Evolutionary conservation across 2,797 vertebrate genomes (phyloP).

Genomic region (Falco columbarius): DNA sequence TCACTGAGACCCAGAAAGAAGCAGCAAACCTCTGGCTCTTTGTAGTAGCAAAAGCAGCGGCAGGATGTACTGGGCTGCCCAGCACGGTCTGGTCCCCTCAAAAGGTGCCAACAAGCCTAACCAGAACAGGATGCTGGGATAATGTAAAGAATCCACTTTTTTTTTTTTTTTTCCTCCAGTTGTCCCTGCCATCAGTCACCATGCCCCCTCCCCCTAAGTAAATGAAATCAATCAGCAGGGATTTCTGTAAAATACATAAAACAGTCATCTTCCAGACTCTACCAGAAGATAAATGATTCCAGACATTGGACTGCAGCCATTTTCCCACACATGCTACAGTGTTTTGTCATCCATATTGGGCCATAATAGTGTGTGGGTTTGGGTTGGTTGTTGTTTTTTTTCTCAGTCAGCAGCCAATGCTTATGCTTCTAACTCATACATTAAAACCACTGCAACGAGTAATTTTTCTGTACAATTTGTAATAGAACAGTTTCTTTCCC

Average conservation of each 20-base stretch:
- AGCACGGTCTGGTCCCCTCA: background rate
- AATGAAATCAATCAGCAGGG: slow-evolving; percentile 84
- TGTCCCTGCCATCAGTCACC: slow-evolving; percentile 53
- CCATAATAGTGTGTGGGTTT: slow-evolving; percentile 79
- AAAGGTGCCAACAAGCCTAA: slow-evolving; percentile 56
- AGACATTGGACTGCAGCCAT: slow-evolving; percentile 86
- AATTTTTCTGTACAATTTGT: slow-evolving; percentile 1
- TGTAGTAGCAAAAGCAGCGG: background rate
- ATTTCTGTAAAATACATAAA: slow-evolving; percentile 84
- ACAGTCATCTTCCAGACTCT: slow-evolving; percentile 80
- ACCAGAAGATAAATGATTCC: slow-evolving; percentile 88
- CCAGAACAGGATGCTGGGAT: slow-evolving; percentile 44
- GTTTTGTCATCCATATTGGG: slow-evolving; percentile 88
- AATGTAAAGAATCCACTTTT: slow-evolving; percentile 56
- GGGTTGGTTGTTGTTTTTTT: slow-evolving; percentile 50
- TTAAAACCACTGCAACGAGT: slow-evolving; percentile 1
- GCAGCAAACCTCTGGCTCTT: background rate
- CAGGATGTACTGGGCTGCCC: background rate
- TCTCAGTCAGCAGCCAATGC: slow-evolving; percentile 66
- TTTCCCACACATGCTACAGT: slow-evolving; percentile 91
- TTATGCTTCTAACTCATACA: slow-evolving; percentile 64
- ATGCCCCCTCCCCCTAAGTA: slow-evolving; percentile 67
- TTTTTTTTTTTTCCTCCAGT: background rate
- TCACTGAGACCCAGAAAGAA: background rate
- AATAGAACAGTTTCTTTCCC: slow-evolving; percentile 16